These are phyloP conservation scores for Onthophagus sagittarius DNA, from an alignment of 2,888 invertebrate species.

Conservation along the genomic window DNA sequence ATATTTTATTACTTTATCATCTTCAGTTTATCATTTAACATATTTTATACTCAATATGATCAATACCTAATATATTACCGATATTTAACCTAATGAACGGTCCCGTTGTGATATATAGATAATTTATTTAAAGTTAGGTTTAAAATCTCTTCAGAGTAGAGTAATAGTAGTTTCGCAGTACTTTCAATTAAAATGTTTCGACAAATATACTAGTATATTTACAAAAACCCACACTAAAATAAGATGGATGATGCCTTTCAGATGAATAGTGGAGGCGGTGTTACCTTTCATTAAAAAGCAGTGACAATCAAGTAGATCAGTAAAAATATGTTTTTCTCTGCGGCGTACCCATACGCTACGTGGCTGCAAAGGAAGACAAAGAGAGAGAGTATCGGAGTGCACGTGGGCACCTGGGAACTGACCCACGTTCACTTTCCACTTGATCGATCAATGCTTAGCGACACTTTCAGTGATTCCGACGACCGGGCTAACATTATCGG, in stretches of 20 bases:
- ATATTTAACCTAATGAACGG: no score
- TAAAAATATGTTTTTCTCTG: background rate
- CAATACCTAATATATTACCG: no score
- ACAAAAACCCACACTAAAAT: background rate
- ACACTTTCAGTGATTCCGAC: slow-evolving; percentile 21
- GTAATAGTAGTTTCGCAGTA: no score
- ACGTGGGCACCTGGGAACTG: background rate
- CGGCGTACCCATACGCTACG: background rate
- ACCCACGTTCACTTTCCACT: slow-evolving; percentile 18
- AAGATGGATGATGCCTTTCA: background rate
- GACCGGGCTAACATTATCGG: slow-evolving; percentile 29
- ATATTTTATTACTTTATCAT: no score
- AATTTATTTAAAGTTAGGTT: no score
- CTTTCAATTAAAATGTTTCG: no score
- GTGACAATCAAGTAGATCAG: background rate
- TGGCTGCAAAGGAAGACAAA: background rate
- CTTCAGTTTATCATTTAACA: no score
- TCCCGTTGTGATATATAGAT: no score
- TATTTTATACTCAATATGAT: no score
- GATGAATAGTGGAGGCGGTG: background rate
- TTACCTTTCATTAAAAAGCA: background rate
- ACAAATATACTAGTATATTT: no score
- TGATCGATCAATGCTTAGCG: slow-evolving; percentile 23
- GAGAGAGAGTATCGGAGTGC: background rate
- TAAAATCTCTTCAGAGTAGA: no score